These are phyloP conservation scores for Sciurus carolinensis DNA, from an alignment of 2,797 vertebrate species.

Conservation along the genomic window DNA sequence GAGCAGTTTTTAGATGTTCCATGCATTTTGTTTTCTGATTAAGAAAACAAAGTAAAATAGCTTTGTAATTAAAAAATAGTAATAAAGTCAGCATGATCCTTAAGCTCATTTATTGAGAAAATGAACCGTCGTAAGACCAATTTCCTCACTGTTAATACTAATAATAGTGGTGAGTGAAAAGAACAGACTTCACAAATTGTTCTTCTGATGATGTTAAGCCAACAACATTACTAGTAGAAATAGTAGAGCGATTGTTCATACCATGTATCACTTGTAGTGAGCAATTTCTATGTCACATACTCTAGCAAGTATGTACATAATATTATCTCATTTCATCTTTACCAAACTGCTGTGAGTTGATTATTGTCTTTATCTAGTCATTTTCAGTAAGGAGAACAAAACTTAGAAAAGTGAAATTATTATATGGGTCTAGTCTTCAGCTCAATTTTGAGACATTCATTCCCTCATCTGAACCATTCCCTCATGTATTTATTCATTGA, in stretches of 20 bases:
- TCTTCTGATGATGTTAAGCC: constrained; percentile 23
- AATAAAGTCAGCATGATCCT: constrained; percentile 68
- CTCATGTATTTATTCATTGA: background rate
- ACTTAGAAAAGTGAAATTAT: background rate
- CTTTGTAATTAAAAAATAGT: constrained; percentile 72
- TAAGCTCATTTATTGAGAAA: constrained; percentile 71
- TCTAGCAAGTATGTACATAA: background rate
- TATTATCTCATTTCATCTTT: constrained; percentile 22
- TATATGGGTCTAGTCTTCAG: background rate
- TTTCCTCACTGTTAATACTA: constrained; percentile 68
- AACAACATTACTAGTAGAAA: background rate
- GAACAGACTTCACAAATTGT: background rate
- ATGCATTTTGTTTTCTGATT: constrained; percentile 51
- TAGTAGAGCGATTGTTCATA: background rate
- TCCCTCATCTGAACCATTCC: background rate
- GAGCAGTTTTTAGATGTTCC: constrained; percentile 37
- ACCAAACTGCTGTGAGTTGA: background rate
- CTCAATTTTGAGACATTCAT: background rate
- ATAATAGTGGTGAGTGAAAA: constrained; percentile 43
- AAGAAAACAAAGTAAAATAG: constrained; percentile 69
- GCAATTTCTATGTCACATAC: background rate
- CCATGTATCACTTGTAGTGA: background rate
- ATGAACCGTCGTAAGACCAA: constrained; percentile 62
- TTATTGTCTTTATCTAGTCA: background rate
- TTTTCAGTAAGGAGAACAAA: constrained; percentile 27